Percentiles rank a stretch among this genome's conserved stretches.
Evolutionary conservation across 2,797 vertebrate species (phyloP).

Genomic region (Pseudomugil tenellus): DNA sequence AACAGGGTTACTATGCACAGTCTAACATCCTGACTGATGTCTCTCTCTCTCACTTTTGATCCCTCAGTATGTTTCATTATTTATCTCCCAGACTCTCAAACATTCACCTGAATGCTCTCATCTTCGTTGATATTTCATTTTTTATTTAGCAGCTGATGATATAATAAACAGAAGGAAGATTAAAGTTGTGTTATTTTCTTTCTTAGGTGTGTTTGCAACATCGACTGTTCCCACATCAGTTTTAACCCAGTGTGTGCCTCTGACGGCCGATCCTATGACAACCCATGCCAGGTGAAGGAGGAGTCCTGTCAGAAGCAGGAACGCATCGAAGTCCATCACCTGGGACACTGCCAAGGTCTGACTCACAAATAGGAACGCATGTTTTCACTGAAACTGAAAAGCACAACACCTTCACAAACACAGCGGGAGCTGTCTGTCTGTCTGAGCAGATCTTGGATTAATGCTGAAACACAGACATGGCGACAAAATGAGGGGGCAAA

Average conservation of each 20-base stretch:
- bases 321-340: conserved; percentile 98
- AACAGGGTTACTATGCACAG: conserved; percentile 57
- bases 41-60: conserved; percentile 42
- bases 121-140: conserved; percentile 34
- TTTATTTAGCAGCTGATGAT: conserved; percentile 12
- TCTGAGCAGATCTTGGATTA: conserved; percentile 40
- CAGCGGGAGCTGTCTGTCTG: conserved; percentile 23
- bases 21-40: conserved; percentile 42
- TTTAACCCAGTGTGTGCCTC: conserved; percentile 99
- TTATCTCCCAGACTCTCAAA: conserved; percentile 25
- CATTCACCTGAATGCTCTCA: conserved; percentile 9
- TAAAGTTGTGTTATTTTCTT: conserved; percentile 31
- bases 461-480: conserved; percentile 23
- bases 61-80: conserved; percentile 29
- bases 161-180: neutral
- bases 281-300: conserved; percentile 99
- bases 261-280: conserved; percentile 98
- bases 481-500: conserved; percentile 44
- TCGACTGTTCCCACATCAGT: conserved; percentile 99
- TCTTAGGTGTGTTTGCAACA: conserved; percentile 98
- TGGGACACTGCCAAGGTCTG: conserved; percentile 99
- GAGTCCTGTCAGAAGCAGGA: conserved; percentile 99
- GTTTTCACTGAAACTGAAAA: conserved; percentile 5
- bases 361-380: conserved; percentile 17
- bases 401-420: conserved; percentile 9